Conservation (phyloP, 92 coral and sea anemone genomes). For the Paramuricea clavata region DNA sequence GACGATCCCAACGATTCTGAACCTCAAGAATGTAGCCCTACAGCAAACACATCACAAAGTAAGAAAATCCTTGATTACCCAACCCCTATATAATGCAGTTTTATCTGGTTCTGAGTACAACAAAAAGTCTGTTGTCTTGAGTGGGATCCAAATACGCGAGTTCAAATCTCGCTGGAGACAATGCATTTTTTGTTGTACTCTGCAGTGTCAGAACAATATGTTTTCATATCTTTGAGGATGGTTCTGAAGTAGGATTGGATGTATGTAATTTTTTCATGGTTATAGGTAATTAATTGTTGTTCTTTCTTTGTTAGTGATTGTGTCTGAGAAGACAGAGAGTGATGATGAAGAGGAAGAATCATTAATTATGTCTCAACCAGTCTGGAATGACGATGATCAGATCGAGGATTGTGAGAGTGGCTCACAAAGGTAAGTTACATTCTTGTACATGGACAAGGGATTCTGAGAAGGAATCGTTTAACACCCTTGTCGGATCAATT, state of each 20-base stretch:
- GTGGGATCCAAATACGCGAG: no score
- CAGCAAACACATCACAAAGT: slow-evolving; percentile 51
- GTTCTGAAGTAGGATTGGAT: no score
- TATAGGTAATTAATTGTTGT: neutral
- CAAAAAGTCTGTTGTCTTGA: no score
- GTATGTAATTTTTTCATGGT: no score
- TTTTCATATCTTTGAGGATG: no score
- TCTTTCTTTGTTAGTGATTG: slow-evolving; percentile 10
- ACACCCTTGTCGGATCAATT: no score
- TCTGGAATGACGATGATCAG: slow-evolving; percentile 77
- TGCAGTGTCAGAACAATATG: no score
- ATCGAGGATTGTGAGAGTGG: slow-evolving; percentile 18
- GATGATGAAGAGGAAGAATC: slow-evolving; percentile 81
- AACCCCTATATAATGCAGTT: neutral
- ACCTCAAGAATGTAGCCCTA: slow-evolving; percentile 64
- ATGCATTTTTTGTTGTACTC: no score
- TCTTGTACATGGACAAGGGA: no score
- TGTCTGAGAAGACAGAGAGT: slow-evolving; percentile 60
- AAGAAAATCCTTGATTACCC: neutral
- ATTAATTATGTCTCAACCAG: slow-evolving; percentile 91
- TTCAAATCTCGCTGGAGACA: no score
- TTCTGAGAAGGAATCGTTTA: no score
- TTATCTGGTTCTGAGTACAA: no score
- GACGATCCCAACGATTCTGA: slow-evolving; percentile 57
- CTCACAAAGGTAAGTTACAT: neutral